phyloP scores from a whole-genome alignment of 2,888 invertebrate species.

The Rhagium mordax region DNA sequence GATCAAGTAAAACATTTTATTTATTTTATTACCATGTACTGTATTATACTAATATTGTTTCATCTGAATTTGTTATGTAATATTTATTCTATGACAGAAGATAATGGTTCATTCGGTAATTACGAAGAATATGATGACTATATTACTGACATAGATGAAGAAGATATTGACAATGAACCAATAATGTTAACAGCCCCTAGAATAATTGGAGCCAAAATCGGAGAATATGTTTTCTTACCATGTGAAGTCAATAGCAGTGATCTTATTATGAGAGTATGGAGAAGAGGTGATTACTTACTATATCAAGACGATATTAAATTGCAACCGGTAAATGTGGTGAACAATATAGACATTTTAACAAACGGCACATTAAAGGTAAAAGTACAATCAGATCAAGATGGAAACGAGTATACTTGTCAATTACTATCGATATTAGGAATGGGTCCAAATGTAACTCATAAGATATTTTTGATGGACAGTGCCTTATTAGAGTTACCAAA shows the following conservation, averaged over 20 bases:
- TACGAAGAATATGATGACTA: not conserved
- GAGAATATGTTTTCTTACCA: not conserved
- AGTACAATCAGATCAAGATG: not conserved
- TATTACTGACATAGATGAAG: not conserved
- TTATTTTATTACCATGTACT: too few species aligned
- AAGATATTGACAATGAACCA: not conserved
- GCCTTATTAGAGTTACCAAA: not conserved
- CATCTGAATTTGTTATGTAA: not conserved
- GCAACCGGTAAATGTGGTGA: too few species aligned
- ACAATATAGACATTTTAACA: not conserved
- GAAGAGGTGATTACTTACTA: not conserved
- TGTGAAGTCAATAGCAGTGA: not conserved
- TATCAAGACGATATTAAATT: not conserved
- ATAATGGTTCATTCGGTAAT: not conserved
- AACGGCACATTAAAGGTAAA: not conserved
- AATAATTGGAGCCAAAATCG: not conserved
- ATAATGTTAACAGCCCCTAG: not conserved
- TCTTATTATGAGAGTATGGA: not conserved
- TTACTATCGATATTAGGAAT: not conserved
- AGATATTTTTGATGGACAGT: not conserved
- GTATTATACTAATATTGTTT: too few species aligned
- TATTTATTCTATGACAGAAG: not conserved
- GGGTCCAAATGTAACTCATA: not conserved
- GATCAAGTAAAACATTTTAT: too few species aligned
- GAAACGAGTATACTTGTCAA: not conserved